phyloP scores from a whole-genome alignment of 2,888 invertebrate species.

The Trilocha varians region DNA sequence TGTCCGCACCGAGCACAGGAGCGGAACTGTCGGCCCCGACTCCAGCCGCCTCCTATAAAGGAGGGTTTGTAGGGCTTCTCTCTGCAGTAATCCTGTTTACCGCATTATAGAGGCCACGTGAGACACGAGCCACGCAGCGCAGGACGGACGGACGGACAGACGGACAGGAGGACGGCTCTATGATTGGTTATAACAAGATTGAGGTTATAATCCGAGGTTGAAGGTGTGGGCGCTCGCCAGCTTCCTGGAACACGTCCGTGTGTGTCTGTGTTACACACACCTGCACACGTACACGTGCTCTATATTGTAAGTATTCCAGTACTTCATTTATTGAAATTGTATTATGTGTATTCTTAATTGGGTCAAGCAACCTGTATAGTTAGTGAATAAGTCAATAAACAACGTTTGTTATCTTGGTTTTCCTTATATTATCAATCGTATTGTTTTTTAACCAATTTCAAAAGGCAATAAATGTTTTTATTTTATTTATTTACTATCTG shows the following conservation, averaged over 20 bases:
- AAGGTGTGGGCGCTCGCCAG: not conserved
- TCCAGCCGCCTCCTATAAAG: slow-evolving; percentile 38
- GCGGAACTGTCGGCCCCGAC: slow-evolving; percentile 3
- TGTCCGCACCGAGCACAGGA: slow-evolving; percentile 5
- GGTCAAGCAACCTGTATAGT: too few species aligned
- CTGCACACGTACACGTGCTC: not conserved
- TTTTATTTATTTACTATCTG: too few species aligned
- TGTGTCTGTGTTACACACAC: not conserved
- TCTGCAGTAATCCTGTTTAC: slow-evolving; percentile 40
- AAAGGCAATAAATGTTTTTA: too few species aligned
- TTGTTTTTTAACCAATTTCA: too few species aligned
- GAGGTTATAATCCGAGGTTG: not conserved
- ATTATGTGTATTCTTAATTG: too few species aligned
- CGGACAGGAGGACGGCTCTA: not conserved
- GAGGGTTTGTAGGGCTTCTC: slow-evolving; percentile 55
- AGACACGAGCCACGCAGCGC: slow-evolving; percentile 4
- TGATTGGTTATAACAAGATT: not conserved
- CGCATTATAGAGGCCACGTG: slow-evolving; percentile 41
- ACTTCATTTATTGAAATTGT: too few species aligned
- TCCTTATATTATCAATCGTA: too few species aligned
- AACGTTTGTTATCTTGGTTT: too few species aligned
- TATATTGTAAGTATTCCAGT: not conserved
- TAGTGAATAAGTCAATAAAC: too few species aligned
- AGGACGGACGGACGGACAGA: not conserved
- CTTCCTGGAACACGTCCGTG: not conserved